phyloP scores from a whole-genome alignment of 2,888 invertebrate genomes.

The Alviniconcha strummeri region DNA sequence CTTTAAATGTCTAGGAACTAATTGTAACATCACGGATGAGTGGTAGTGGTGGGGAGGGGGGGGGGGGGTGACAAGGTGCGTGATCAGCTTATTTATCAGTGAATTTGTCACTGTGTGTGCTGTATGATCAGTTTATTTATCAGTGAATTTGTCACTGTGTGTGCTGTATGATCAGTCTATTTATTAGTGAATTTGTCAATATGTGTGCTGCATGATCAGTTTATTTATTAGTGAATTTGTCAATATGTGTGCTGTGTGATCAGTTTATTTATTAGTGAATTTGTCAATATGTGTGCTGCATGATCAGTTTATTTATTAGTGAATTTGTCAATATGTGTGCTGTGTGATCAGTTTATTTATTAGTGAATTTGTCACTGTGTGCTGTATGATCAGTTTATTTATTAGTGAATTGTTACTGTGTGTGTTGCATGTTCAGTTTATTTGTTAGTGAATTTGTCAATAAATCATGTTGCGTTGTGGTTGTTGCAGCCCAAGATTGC shows the following conservation, averaged over 20 bases:
- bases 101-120: too few species aligned
- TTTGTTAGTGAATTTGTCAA: not conserved
- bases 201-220: not conserved
- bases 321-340: too few species aligned
- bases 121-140: not conserved
- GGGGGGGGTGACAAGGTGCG: not conserved
- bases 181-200: not conserved
- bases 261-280: not conserved
- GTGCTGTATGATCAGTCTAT: not conserved
- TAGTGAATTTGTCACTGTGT: not conserved
- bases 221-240: not conserved
- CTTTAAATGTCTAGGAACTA: too few species aligned
- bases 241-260: not conserved
- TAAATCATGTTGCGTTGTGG: not conserved
- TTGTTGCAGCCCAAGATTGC: slow-evolving; percentile 76
- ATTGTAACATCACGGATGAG: too few species aligned
- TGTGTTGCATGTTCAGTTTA: not conserved
- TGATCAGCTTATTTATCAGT: too few species aligned
- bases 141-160: not conserved
- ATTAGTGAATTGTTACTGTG: not conserved
- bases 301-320: too few species aligned
- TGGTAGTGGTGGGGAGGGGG: too few species aligned
- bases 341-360: not conserved
- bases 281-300: not conserved
- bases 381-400: not conserved